Percentiles rank a stretch among this genome's conserved stretches.
Evolutionary conservation across 2,113 vertebrate species (phyloP).

Genomic region (Corythaeola cristata): DNA sequence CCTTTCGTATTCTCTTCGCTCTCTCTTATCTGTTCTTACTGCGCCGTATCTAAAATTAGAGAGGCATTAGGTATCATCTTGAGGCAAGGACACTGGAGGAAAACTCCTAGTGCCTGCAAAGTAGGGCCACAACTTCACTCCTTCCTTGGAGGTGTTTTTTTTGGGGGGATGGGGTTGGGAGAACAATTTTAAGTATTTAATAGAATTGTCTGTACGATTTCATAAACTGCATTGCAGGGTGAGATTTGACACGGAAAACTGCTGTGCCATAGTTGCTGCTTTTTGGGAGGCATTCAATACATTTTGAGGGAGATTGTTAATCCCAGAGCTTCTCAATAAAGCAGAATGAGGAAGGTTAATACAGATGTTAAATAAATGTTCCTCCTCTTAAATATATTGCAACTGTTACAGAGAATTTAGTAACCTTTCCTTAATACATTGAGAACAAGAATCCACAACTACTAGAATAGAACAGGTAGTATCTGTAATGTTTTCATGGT

Average conservation of each 20-base stretch:
- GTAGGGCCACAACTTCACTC: not conserved
- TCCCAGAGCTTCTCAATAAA: not conserved
- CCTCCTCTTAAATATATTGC: not conserved
- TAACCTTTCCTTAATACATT: not conserved
- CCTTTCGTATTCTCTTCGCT: not conserved
- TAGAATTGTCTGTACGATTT: not conserved
- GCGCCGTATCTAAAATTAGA: constrained; percentile 41
- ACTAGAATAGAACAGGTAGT: not conserved
- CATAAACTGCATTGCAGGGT: not conserved
- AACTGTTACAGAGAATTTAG: not conserved
- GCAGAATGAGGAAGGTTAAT: not conserved
- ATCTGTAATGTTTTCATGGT: not conserved
- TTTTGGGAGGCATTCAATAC: not conserved
- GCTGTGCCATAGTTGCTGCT: rapidly evolving
- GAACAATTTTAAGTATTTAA: not conserved
- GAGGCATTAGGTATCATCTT: not conserved
- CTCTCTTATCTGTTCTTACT: not conserved
- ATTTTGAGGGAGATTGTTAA: not conserved
- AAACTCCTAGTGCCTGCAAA: not conserved
- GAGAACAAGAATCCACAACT: not conserved
- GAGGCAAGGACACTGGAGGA: not conserved
- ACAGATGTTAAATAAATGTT: not conserved
- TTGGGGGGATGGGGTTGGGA: too few relatives aligned
- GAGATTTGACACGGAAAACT: not conserved
- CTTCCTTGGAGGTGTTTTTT: not conserved